Percentiles rank a stretch among this genome's conserved stretches.
Conservation (phyloP, 2,888 invertebrate species). For the Orchestes rusci region DNA sequence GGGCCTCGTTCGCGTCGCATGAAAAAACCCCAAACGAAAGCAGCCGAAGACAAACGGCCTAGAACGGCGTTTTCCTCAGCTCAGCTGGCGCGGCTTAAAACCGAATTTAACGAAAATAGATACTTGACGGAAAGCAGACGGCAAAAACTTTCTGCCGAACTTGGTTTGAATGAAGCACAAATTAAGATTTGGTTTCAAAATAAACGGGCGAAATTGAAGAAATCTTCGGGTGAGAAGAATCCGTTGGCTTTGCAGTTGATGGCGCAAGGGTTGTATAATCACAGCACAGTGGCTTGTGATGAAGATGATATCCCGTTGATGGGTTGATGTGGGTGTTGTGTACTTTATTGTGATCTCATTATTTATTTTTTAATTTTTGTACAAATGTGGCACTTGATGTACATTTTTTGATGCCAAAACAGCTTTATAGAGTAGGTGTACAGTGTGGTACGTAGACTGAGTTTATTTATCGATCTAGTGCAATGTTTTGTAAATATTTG, state of each 20-base stretch:
- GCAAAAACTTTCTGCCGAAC: constrained; percentile 82
- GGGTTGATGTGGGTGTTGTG: constrained; percentile 7
- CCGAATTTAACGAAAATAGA: constrained; percentile 88
- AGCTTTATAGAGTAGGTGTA: constrained; percentile 10
- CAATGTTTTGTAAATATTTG: too few species aligned
- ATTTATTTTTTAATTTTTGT: constrained; percentile 11
- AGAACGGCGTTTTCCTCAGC: constrained; percentile 94
- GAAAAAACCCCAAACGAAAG: constrained; percentile 47
- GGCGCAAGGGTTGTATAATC: constrained; percentile 93
- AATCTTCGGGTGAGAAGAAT: constrained; percentile 77
- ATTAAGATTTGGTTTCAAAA: constrained; percentile 98
- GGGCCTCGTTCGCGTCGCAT: constrained; percentile 54
- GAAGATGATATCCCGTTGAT: constrained; percentile 46
- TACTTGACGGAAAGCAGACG: constrained; percentile 89
- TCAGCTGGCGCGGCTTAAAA: constrained; percentile 82
- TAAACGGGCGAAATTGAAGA: constrained; percentile 94
- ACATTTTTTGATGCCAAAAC: constrained; percentile 1
- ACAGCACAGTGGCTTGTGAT: constrained; percentile 56
- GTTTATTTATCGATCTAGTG: too few species aligned
- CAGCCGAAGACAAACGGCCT: constrained; percentile 79
- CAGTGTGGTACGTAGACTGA: constrained; percentile 6
- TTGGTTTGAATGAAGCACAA: constrained; percentile 92
- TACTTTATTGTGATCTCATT: constrained; percentile 21
- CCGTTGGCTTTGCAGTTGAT: constrained; percentile 83
- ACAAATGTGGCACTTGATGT: constrained; percentile 1